Conservation (phyloP, 2,113 vertebrate species). For the Polypterus senegalus region DNA sequence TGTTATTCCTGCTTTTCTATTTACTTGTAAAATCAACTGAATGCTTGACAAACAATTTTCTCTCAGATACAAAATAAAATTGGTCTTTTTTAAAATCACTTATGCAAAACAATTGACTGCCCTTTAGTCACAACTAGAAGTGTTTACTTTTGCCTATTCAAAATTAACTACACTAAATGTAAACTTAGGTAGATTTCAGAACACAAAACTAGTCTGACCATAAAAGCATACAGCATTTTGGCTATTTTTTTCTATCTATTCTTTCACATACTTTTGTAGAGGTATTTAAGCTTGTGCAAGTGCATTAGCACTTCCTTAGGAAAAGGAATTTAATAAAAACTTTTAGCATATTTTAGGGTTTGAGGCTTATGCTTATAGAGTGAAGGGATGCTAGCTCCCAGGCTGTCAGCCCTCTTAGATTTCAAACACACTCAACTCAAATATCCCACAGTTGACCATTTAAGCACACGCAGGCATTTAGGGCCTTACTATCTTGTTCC, state of each 20-base stretch:
- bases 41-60: constrained; percentile 72
- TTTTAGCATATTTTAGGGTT: constrained; percentile 24
- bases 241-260: too few species aligned
- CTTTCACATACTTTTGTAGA: too few species aligned
- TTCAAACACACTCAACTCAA: constrained; percentile 69
- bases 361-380: constrained; percentile 47
- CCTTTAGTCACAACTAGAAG: constrained; percentile 7
- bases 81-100: constrained; percentile 58
- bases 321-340: too few species aligned
- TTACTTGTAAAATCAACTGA: constrained; percentile 25
- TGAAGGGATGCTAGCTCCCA: constrained; percentile 59
- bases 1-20: constrained; percentile 55
- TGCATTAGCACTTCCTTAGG: too few species aligned
- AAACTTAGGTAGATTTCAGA: too few species aligned
- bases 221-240: too few species aligned
- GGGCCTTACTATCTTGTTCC: constrained; percentile 65
- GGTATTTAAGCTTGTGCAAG: too few species aligned
- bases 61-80: constrained; percentile 69
- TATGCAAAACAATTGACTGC: constrained; percentile 55
- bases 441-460: constrained; percentile 60
- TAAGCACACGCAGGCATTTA: constrained; percentile 74
- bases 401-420: constrained; percentile 57
- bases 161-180: too few species aligned
- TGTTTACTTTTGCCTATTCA: too few species aligned
- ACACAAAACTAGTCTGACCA: too few species aligned